These are phyloP conservation scores for Diaprepes abbreviatus DNA, from an alignment of 2,888 invertebrate species.

Conservation along the genomic window DNA sequence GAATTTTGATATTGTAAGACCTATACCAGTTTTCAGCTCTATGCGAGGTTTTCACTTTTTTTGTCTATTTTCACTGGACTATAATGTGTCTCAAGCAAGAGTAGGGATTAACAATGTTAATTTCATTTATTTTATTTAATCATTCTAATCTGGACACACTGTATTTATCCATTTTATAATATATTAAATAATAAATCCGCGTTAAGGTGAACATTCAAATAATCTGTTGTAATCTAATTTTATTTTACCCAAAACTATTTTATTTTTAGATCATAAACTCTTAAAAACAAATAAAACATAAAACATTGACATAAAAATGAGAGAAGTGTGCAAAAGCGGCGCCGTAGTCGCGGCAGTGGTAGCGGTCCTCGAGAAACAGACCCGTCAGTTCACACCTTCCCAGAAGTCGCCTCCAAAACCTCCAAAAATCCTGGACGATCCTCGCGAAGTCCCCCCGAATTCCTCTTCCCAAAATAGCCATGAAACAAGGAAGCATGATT, in stretches of 20 bases:
- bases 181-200: no score
- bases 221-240: not conserved
- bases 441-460: constrained; percentile 60
- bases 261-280: constrained; percentile 22
- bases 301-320: constrained; percentile 50
- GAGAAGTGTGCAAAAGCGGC: constrained; percentile 63
- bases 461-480: constrained; percentile 51
- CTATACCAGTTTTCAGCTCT: no score
- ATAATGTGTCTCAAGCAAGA: no score
- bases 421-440: constrained; percentile 46
- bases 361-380: constrained; percentile 67
- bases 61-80: no score
- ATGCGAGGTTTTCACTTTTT: no score
- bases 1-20: no score
- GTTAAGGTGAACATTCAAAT: not conserved
- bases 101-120: no score
- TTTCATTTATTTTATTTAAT: no score
- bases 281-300: constrained; percentile 17
- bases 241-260: constrained; percentile 4
- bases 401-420: constrained; percentile 36
- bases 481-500: constrained; percentile 31
- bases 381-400: constrained; percentile 33
- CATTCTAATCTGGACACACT: no score
- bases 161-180: no score
- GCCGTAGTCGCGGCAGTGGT: constrained; percentile 75